Conservation (phyloP, 2,888 invertebrate genomes). For the Eupsilia transversa region DNA sequence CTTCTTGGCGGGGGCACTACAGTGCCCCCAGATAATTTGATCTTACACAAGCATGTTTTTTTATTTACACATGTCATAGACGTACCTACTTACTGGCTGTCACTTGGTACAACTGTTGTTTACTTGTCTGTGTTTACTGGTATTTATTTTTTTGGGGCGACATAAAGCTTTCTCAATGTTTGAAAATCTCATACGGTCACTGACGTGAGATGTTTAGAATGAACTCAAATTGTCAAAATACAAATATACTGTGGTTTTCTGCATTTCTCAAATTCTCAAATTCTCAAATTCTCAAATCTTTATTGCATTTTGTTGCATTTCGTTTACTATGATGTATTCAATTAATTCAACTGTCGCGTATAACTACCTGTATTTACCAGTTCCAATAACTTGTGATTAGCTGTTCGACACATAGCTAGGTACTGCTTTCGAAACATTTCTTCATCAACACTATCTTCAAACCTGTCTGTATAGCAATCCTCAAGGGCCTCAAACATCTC, state of each 20-base stretch:
- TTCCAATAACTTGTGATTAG: not conserved
- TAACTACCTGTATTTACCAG: too few relatives aligned
- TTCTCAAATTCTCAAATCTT: too few relatives aligned
- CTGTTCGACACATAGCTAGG: not conserved
- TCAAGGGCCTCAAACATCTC: slow-evolving; percentile 38
- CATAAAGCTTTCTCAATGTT: not conserved
- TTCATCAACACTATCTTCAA: not conserved
- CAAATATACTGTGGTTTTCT: too few relatives aligned
- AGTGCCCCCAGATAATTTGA: too few relatives aligned
- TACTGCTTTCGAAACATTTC: slow-evolving; percentile 1
- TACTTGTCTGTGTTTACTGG: too few relatives aligned
- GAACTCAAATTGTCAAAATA: too few relatives aligned
- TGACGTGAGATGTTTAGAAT: not conserved
- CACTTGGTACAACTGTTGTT: not conserved
- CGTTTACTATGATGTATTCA: not conserved
- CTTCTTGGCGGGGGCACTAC: too few relatives aligned
- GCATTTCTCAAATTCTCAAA: too few relatives aligned
- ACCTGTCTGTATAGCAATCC: slow-evolving; percentile 18
- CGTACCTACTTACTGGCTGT: not conserved
- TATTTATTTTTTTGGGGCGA: not conserved
- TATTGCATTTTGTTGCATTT: too few relatives aligned
- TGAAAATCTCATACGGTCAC: not conserved
- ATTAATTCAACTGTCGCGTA: not conserved
- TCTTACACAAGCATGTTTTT: not conserved
- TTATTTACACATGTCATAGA: not conserved